A percentile compares a stretch with the other conserved stretches of the same genome.
Evolutionary conservation across 2,113 vertebrate species (phyloP).

Genomic region (Centropus unirufus): DNA sequence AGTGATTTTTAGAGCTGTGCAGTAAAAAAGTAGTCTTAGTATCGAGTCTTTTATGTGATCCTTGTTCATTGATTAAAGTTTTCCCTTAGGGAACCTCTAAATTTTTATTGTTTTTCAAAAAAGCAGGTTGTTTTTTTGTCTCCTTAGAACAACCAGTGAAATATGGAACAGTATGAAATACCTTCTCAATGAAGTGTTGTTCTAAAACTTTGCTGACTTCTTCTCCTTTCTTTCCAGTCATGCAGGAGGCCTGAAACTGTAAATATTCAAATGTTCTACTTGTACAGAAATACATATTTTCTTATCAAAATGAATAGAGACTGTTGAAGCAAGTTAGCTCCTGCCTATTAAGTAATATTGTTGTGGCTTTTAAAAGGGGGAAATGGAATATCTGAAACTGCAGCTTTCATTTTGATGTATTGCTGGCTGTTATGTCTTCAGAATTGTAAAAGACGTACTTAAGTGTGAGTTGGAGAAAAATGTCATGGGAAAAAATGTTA

Average conservation of each 20-base stretch:
- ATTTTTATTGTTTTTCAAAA: conserved; percentile 12
- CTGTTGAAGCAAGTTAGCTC: conserved; percentile 9
- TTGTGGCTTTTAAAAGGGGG: conserved; percentile 29
- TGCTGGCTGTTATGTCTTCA: conserved; percentile 15
- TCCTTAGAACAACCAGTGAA: not conserved
- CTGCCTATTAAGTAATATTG: conserved; percentile 53
- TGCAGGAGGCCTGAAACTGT: conserved; percentile 13
- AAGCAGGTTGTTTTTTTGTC: not conserved
- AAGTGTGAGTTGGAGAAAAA: conserved; percentile 49
- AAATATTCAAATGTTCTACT: conserved; percentile 30
- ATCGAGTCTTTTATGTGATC: not conserved
- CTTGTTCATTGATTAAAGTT: not conserved
- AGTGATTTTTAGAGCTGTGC: not conserved
- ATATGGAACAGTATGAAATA: not conserved
- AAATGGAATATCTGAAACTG: conserved; percentile 6
- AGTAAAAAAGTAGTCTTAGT: not conserved
- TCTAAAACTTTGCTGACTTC: not conserved
- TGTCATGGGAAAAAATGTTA: conserved; percentile 15
- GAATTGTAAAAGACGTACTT: conserved; percentile 58
- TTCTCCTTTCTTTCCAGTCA: not conserved
- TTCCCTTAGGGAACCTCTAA: not conserved
- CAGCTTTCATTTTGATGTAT: conserved; percentile 51
- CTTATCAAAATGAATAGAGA: not conserved
- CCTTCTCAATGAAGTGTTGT: not conserved
- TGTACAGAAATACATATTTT: conserved; percentile 7